Conservation (phyloP, 2,797 vertebrate genomes). For the Manis crassicaudata region DNA sequence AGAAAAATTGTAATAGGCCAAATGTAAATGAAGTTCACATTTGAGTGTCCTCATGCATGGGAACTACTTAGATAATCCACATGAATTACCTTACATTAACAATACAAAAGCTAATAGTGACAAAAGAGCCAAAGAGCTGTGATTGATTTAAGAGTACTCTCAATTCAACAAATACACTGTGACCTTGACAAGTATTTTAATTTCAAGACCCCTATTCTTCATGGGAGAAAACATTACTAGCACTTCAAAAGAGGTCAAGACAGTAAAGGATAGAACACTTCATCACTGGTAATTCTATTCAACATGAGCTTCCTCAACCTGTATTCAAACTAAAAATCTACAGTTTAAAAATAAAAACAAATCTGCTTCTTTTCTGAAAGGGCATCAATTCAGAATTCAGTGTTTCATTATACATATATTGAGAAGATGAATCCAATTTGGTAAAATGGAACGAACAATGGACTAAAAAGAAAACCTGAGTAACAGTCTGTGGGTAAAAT, state of each 20-base stretch:
- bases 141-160: not conserved
- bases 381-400: not conserved
- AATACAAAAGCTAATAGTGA: not conserved
- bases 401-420: not conserved
- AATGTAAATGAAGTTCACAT: not conserved
- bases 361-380: not conserved
- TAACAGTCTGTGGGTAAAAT: not conserved
- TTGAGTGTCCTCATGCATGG: not conserved
- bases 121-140: not conserved
- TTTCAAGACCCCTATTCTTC: not conserved
- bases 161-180: not conserved
- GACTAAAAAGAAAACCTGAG: not conserved
- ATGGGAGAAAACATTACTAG: not conserved
- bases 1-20: not conserved
- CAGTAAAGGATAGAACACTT: not conserved
- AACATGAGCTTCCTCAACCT: not conserved
- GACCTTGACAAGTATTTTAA: not conserved
- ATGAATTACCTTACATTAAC: not conserved
- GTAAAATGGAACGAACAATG: not conserved
- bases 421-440: not conserved
- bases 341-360: not conserved
- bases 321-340: conserved; percentile 18
- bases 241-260: not conserved
- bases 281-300: not conserved
- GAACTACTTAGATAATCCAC: not conserved